phyloP scores from a whole-genome alignment of 2,888 invertebrate species.

The Zeuzera pyrina region DNA sequence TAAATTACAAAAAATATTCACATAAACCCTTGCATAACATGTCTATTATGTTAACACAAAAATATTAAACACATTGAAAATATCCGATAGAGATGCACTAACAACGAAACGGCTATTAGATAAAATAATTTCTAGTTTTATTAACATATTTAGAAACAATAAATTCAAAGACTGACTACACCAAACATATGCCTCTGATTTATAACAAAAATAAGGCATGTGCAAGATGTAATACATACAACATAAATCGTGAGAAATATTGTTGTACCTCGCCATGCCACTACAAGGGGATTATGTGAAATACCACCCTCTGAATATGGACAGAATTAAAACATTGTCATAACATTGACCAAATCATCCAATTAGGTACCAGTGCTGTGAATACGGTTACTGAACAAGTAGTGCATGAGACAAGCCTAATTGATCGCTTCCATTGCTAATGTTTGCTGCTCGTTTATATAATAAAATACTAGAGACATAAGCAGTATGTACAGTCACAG shows the following conservation, averaged over 20 bases:
- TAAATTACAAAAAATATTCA: slow-evolving; percentile 13
- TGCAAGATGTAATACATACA: slow-evolving; percentile 29
- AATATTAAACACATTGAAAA: slow-evolving; percentile 40
- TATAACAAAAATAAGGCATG: slow-evolving; percentile 20
- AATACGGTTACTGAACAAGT: too few relatives aligned
- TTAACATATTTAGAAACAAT: slow-evolving; percentile 21
- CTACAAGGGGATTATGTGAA: slow-evolving; percentile 57
- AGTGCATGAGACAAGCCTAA: too few relatives aligned
- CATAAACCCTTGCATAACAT: slow-evolving; percentile 33
- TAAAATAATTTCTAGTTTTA: slow-evolving; percentile 33
- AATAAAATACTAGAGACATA: too few relatives aligned
- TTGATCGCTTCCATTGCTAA: background rate
- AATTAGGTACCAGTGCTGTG: too few relatives aligned
- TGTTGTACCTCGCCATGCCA: slow-evolving; percentile 37
- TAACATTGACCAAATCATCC: too few relatives aligned
- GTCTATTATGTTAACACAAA: slow-evolving; percentile 40
- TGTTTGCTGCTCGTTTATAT: slow-evolving; percentile 53
- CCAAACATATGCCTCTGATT: slow-evolving; percentile 23
- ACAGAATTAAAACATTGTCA: too few relatives aligned
- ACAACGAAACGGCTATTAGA: slow-evolving; percentile 45
- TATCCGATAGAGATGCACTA: slow-evolving; percentile 62
- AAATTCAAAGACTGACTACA: slow-evolving; percentile 20
- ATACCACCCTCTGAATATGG: slow-evolving; percentile 56
- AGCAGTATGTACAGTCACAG: background rate
- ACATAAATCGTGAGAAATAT: slow-evolving; percentile 32